Conservation (phyloP, 2,113 vertebrate genomes). For the Carettochelys insculpta region DNA sequence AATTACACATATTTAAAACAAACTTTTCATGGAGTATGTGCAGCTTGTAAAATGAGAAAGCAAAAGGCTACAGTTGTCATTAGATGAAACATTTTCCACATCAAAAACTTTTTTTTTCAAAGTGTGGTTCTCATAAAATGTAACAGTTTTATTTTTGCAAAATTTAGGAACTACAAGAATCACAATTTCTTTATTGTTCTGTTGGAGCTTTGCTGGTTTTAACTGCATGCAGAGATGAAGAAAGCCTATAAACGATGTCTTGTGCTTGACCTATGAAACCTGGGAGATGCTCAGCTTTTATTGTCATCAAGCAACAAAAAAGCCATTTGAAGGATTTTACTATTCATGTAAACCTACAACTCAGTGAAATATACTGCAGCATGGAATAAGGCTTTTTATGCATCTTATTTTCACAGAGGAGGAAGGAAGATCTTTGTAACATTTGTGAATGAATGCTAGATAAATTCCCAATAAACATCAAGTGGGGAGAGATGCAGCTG, state of each 20-base stretch:
- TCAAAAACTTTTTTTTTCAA: conserved; percentile 25
- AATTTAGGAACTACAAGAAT: neutral
- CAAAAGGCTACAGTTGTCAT: conserved; percentile 34
- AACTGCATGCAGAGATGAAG: neutral
- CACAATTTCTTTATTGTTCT: conserved; percentile 39
- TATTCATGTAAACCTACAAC: neutral
- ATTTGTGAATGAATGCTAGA: neutral
- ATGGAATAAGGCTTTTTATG: accelerated
- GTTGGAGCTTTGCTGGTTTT: conserved; percentile 22
- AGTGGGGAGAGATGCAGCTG: neutral
- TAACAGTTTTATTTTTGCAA: conserved; percentile 38
- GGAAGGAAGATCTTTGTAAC: neutral
- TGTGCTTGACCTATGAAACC: conserved; percentile 7
- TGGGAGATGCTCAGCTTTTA: conserved; percentile 18
- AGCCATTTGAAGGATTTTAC: neutral
- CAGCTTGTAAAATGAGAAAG: conserved; percentile 24
- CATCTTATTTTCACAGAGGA: neutral
- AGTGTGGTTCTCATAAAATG: conserved; percentile 32
- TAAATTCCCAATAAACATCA: neutral
- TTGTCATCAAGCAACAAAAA: neutral
- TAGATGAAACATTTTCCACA: conserved; percentile 34
- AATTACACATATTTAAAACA: neutral
- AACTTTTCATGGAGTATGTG: neutral
- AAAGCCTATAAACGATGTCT: conserved; percentile 34
- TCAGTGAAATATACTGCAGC: neutral